A percentile compares a stretch with the other conserved stretches of the same genome.
These are phyloP conservation scores for Drosophila peninsularis DNA, from an alignment of 2,888 invertebrate genomes.

Conservation along the genomic window DNA sequence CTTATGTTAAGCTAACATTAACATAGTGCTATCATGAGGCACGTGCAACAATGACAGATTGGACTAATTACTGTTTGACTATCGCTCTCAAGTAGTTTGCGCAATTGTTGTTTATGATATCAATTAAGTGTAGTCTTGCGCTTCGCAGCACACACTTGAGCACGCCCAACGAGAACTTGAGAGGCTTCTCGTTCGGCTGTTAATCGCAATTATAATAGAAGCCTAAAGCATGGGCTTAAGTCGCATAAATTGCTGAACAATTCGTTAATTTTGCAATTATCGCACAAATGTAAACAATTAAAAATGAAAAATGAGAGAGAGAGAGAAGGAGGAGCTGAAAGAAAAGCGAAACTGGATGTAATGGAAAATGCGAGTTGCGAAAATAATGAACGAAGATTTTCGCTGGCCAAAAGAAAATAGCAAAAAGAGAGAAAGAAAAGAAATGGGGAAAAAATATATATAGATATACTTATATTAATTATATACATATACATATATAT, in stretches of 20 bases:
- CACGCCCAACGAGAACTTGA: constrained; percentile 7
- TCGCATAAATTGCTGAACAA: constrained; percentile 23
- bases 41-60: too few species aligned
- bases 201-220: background rate
- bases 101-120: background rate
- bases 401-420: constrained; percentile 19
- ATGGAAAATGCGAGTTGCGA: constrained; percentile 24
- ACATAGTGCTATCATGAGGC: too few species aligned
- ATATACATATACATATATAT: background rate
- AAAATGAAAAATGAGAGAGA: background rate
- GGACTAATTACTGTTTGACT: too few species aligned
- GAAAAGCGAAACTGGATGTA: constrained; percentile 18
- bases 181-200: background rate
- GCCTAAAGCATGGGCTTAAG: constrained; percentile 1
- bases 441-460: background rate
- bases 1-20: too few species aligned
- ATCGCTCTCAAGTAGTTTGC: background rate
- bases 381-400: constrained; percentile 43
- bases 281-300: constrained; percentile 41
- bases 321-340: background rate
- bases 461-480: background rate
- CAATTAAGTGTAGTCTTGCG: background rate
- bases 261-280: constrained; percentile 44
- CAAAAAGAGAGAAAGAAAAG: constrained; percentile 15
- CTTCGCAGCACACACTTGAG: background rate